Conservation (phyloP, 2,888 invertebrate genomes). For the Trichogramma dendrolimi region DNA sequence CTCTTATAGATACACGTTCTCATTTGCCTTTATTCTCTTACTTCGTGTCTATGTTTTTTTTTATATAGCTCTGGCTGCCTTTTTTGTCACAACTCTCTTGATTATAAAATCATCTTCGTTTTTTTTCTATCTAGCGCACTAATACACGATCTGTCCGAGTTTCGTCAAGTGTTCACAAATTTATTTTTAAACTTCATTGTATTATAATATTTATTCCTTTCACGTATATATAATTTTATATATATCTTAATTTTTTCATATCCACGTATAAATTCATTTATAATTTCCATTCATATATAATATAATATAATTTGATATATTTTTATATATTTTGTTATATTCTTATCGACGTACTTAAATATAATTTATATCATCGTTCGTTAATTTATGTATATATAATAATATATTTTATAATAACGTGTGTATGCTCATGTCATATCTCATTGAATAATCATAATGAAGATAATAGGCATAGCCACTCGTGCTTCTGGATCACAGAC, state of each 20-base stretch:
- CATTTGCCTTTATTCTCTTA: no score
- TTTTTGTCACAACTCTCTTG: no score
- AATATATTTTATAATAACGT: constrained; percentile 24
- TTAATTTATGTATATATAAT: constrained; percentile 2
- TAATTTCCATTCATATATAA: no score
- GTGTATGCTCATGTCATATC: constrained; percentile 28
- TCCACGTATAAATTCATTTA: no score
- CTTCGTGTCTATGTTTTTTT: no score
- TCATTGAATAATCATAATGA: constrained; percentile 43
- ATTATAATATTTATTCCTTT: no score
- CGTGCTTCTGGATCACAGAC: constrained; percentile 52
- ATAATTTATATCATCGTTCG: constrained; percentile 11
- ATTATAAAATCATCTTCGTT: neutral
- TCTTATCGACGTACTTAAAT: constrained; percentile 13
- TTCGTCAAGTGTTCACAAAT: no score
- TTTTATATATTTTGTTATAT: constrained; percentile 21
- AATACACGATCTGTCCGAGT: neutral
- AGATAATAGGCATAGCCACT: constrained; percentile 52
- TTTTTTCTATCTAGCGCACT: neutral
- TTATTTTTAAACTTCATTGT: no score
- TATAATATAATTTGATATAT: constrained; percentile 7
- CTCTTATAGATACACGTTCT: no score
- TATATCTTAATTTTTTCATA: no score
- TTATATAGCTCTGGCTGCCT: no score
- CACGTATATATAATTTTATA: no score